phyloP scores from a whole-genome alignment of 2,888 invertebrate species.

The Lithodes maja region DNA sequence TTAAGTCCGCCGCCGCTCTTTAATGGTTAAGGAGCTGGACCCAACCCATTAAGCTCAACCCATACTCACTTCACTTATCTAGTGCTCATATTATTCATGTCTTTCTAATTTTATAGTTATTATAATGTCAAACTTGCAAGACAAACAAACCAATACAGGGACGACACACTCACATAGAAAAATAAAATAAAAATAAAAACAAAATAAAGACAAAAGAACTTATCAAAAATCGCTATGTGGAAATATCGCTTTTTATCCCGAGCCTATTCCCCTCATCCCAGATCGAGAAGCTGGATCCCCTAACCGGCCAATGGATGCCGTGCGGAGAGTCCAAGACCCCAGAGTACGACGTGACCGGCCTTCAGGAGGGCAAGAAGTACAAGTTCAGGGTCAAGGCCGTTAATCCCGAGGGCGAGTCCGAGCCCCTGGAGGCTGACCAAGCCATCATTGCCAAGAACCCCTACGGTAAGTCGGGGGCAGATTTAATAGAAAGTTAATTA shows the following conservation, averaged over 20 bases:
- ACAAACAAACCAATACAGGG: too few relatives aligned
- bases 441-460: slow-evolving; percentile 99
- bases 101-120: not conserved
- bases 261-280: slow-evolving; percentile 18
- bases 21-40: too few relatives aligned
- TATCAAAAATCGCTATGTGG: too few relatives aligned
- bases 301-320: slow-evolving; percentile 88
- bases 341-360: slow-evolving; percentile 83
- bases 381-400: slow-evolving; percentile 98
- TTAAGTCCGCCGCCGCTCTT: too few relatives aligned
- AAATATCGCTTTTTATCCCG: too few relatives aligned
- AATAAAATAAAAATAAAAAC: too few relatives aligned
- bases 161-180: too few relatives aligned
- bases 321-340: slow-evolving; percentile 91
- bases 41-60: too few relatives aligned
- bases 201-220: too few relatives aligned
- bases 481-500: too few relatives aligned
- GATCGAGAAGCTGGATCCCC: slow-evolving; percentile 78
- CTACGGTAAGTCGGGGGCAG: slow-evolving; percentile 88
- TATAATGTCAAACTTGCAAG: too few relatives aligned
- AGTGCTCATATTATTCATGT: not conserved
- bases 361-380: slow-evolving; percentile 96
- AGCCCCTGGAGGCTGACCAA: slow-evolving; percentile 94
- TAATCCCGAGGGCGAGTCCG: slow-evolving; percentile 98
- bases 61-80: not conserved